Percentiles rank a stretch among this genome's conserved stretches.
phyloP scores from a whole-genome alignment of 1,140 invertebrate genomes.

The Lasioglossum albipes region DNA sequence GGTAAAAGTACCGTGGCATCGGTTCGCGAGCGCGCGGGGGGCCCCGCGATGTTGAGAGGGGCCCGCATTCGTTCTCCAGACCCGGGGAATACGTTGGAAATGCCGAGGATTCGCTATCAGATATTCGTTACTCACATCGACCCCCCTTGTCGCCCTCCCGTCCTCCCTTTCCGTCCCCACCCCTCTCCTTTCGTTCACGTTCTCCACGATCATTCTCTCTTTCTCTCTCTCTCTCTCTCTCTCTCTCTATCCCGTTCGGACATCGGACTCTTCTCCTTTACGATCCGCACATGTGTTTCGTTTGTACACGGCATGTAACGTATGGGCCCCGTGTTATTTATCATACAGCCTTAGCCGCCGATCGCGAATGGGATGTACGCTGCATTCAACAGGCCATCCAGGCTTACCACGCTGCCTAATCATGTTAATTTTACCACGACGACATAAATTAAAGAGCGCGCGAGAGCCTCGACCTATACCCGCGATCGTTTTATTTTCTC shows the following conservation, averaged over 20 bases:
- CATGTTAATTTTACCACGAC: conserved; percentile 59
- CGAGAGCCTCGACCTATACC: conserved; percentile 8
- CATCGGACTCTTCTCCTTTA: conserved; percentile 50
- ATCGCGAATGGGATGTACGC: conserved; percentile 57
- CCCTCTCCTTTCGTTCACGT: too few species aligned
- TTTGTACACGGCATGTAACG: conserved; percentile 63
- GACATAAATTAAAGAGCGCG: conserved; percentile 52
- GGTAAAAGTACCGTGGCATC: conserved; percentile 60
- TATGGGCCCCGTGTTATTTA: conserved; percentile 62
- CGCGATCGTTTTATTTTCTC: conserved; percentile 13
- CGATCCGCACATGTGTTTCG: conserved; percentile 64
- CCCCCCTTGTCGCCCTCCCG: conserved; percentile 39
- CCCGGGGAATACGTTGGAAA: conserved; percentile 64
- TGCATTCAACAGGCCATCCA: conserved; percentile 50
- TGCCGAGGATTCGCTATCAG: conserved; percentile 71
- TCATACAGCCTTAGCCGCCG: conserved; percentile 60
- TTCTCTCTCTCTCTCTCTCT: conserved; percentile 36
- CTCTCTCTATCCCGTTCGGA: conserved; percentile 43
- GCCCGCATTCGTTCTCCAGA: conserved; percentile 68
- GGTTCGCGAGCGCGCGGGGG: conserved; percentile 58
- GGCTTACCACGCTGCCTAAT: conserved; percentile 56
- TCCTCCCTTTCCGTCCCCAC: conserved; percentile 16
- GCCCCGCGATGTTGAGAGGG: conserved; percentile 54
- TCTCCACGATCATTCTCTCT: conserved; percentile 3
- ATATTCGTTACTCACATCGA: conserved; percentile 72